Base-by-base conservation (phyloP, 2,113 vertebrate species). In the Prionailurus viverrinus region DNA sequence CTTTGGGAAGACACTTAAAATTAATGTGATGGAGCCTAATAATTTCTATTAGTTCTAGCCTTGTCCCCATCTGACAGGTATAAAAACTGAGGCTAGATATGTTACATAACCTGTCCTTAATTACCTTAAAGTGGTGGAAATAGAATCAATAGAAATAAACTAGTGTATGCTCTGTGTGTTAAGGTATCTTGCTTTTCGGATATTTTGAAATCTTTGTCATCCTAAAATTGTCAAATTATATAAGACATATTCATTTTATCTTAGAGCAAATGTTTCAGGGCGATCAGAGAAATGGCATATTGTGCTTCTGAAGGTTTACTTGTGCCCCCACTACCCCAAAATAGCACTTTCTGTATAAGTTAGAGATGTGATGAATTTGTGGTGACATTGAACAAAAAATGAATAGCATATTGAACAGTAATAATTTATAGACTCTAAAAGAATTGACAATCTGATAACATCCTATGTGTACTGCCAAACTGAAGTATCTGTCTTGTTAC, bases 1-100 rank as follows among this genome's bases (percentile, higher is more conserved):
- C 80, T 94, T 96, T 53, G 89, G 45, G 25, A 9, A 94, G 53
- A n/a, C 16, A 63, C 15, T 91, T 63, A 14, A 88, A 96, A 84
- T 79, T 80, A 80, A 51, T 94, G 36, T 48, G 55, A 73, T 83
- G n/a, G 78, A 6, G 13, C 25, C 66, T 55, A 79, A n/a, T 79
- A 48, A 36, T 48, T 79, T 95, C 39, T 33, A 15, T 92, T 63
- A 74, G 36, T 89, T 80, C 39, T 89, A 31, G 1, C 1, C 4
- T 86, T 76, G 41, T 74, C 0, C n/a, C 33, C 7, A 74, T 74
- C 81, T 61, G 81, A 39, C 1, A 45, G n/a, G 31, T 81, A 0
- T 68, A 36, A 88, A 79, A 89, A 25, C 31, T n/a, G 12, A 83
- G 53, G 45, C 45, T 23, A 58, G 7, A 14, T 31, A 27, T 13